These are phyloP conservation scores for Tinea trinotella DNA, from an alignment of 2,888 invertebrate genomes.

Conservation along the genomic window DNA sequence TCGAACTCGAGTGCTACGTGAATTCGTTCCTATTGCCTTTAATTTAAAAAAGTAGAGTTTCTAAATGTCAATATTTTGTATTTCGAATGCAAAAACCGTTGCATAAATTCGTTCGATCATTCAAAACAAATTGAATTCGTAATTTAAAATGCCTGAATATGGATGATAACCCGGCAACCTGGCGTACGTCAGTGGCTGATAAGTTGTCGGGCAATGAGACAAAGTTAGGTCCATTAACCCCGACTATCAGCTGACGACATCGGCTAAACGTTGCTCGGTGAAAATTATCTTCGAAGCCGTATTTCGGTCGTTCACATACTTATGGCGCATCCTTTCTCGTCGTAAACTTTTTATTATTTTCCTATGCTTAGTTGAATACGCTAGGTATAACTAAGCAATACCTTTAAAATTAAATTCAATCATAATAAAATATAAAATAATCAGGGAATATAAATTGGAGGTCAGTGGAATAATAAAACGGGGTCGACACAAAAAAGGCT, in stretches of 20 bases:
- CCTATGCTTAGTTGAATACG: too few relatives aligned
- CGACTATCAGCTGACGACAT: conserved; percentile 68
- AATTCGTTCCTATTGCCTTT: too few relatives aligned
- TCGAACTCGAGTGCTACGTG: too few relatives aligned
- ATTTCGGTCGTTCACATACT: conserved; percentile 51
- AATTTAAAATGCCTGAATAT: neutral
- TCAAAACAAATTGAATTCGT: neutral
- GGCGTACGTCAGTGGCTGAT: conserved; percentile 37
- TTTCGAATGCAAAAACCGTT: neutral
- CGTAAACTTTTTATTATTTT: too few relatives aligned
- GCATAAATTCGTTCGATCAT: neutral
- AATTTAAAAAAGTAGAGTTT: too few relatives aligned
- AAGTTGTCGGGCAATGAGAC: conserved; percentile 55
- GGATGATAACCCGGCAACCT: conserved; percentile 58
- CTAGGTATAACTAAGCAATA: too few relatives aligned
- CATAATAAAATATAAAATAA: too few relatives aligned
- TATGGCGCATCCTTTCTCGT: neutral
- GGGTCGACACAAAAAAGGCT: too few relatives aligned
- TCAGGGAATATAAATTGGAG: too few relatives aligned
- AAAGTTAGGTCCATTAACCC: conserved; percentile 63
- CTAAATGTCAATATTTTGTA: too few relatives aligned
- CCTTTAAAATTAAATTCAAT: too few relatives aligned
- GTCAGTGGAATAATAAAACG: too few relatives aligned
- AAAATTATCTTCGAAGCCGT: conserved; percentile 56
- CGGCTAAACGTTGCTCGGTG: conserved; percentile 40